A percentile compares a stretch with the other conserved stretches of the same genome.
Conservation (phyloP, 2,113 vertebrate species). For the Tragulus kanchil region DNA sequence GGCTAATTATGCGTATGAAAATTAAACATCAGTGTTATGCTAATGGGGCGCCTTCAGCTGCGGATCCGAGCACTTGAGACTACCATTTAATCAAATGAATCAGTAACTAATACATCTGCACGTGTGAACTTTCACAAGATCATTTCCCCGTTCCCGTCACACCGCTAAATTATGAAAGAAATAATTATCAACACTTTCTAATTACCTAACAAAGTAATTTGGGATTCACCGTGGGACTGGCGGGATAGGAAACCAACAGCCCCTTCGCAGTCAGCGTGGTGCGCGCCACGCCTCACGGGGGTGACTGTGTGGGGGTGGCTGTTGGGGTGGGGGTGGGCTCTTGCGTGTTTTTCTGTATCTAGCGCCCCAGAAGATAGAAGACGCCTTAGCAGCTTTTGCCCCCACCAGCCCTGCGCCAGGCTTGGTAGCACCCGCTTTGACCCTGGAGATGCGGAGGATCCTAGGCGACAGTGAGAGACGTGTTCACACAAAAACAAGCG, state of each 20-base stretch:
- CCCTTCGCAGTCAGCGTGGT: slow-evolving; percentile 78
- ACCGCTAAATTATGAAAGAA: slow-evolving; percentile 90
- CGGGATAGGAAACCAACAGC: slow-evolving; percentile 82
- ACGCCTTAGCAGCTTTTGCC: neutral
- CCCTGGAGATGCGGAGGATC: slow-evolving; percentile 40
- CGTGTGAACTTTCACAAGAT: slow-evolving; percentile 93
- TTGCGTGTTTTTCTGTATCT: slow-evolving; percentile 39
- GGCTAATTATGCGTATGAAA: slow-evolving; percentile 99
- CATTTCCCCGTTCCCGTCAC: slow-evolving; percentile 88
- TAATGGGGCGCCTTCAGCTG: slow-evolving; percentile 97
- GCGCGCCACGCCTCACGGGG: slow-evolving; percentile 64
- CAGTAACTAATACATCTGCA: slow-evolving; percentile 94
- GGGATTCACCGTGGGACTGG: slow-evolving; percentile 86
- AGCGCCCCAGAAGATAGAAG: slow-evolving; percentile 1
- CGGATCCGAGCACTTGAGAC: slow-evolving; percentile 94
- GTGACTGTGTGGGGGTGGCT: slow-evolving; percentile 3
- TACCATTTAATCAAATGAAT: slow-evolving; percentile 97
- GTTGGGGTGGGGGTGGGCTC: neutral
- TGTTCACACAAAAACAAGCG: neutral
- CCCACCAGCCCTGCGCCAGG: neutral
- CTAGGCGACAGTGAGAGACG: slow-evolving; percentile 1
- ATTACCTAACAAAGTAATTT: slow-evolving; percentile 90
- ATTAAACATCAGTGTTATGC: slow-evolving; percentile 99
- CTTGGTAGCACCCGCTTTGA: neutral
- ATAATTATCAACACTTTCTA: slow-evolving; percentile 91